These are phyloP conservation scores for Cochlearius cochlearius DNA, from an alignment of 2,113 vertebrate genomes.

Conservation along the genomic window DNA sequence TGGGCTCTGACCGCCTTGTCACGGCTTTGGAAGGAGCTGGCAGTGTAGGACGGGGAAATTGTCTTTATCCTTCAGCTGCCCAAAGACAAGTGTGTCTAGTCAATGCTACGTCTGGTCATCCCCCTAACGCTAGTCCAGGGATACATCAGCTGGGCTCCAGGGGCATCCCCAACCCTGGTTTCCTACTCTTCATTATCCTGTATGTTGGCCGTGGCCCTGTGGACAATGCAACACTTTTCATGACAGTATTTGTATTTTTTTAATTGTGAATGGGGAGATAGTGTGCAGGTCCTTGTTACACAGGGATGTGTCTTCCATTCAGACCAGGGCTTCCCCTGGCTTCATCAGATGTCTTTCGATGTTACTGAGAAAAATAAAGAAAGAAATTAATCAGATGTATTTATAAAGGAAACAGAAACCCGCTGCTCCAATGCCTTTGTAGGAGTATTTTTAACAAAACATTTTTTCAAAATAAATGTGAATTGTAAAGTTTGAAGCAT, in stretches of 20 bases:
- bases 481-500: conserved; percentile 73
- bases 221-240: conserved; percentile 22
- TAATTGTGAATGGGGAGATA: conserved; percentile 35
- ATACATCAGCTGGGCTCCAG: neutral
- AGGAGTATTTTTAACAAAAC: conserved; percentile 79
- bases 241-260: conserved; percentile 52
- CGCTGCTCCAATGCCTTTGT: conserved; percentile 76
- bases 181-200: neutral
- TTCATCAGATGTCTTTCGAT: conserved; percentile 29
- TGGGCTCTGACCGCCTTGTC: neutral
- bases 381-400: conserved; percentile 67
- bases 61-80: neutral
- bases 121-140: neutral
- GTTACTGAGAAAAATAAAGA: conserved; percentile 60
- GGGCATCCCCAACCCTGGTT: neutral
- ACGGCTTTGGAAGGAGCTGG: neutral
- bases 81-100: neutral
- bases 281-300: conserved; percentile 35
- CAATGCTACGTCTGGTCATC: neutral
- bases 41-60: neutral
- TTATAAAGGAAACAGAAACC: conserved; percentile 63
- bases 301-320: conserved; percentile 63
- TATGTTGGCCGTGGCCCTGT: neutral
- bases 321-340: conserved; percentile 34
- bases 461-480: conserved; percentile 80